phyloP scores from a whole-genome alignment of 2,113 vertebrate genomes.

The Rhipidura dahli region DNA sequence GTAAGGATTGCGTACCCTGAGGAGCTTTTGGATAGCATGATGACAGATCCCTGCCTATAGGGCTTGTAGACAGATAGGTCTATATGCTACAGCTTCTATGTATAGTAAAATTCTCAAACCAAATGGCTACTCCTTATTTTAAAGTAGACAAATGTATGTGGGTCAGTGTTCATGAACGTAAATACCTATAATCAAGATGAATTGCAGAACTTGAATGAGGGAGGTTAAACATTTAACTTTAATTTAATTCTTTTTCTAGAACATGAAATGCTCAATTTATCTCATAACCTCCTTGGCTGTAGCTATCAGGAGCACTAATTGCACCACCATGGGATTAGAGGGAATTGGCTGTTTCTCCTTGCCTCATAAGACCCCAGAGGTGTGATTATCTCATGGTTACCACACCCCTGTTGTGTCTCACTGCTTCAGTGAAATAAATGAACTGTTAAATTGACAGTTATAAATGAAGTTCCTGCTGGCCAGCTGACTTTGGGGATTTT shows the following conservation, averaged over 20 bases:
- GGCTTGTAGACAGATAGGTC: background rate
- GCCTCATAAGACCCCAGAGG: constrained; percentile 51
- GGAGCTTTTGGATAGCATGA: background rate
- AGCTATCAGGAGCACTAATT: constrained; percentile 62
- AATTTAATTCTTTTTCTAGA: constrained; percentile 23
- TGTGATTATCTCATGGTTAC: constrained; percentile 69
- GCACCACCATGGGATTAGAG: constrained; percentile 58
- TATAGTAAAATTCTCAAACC: background rate
- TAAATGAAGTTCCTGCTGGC: constrained; percentile 58
- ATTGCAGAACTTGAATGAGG: constrained; percentile 7
- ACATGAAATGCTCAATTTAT: constrained; percentile 46
- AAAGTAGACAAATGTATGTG: background rate
- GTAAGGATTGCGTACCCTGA: background rate
- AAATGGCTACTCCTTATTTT: background rate
- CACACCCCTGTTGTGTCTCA: constrained; percentile 65
- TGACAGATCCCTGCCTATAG: background rate
- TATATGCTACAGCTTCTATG: background rate
- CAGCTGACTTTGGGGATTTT: constrained; percentile 25
- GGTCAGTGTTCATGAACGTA: background rate
- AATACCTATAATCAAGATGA: constrained; percentile 9
- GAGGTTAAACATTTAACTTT: constrained; percentile 46
- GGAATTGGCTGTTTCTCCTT: constrained; percentile 63
- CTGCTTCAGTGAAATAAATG: constrained; percentile 64
- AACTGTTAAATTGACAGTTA: constrained; percentile 69
- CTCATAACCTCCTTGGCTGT: constrained; percentile 44